phyloP scores from a whole-genome alignment of 2,113 vertebrate species.

The Myxocyprinus asiaticus region DNA sequence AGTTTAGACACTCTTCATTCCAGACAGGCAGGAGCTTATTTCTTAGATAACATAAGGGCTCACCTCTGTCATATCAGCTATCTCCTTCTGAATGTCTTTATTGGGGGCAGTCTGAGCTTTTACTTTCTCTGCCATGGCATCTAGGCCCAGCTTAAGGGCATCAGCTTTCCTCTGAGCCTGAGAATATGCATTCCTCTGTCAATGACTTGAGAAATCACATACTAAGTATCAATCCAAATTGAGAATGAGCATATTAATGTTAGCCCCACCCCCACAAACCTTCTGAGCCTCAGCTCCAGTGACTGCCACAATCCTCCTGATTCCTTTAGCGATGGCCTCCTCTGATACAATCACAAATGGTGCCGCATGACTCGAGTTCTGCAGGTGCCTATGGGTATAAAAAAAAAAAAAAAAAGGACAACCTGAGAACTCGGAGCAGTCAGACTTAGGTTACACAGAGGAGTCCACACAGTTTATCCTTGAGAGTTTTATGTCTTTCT shows the following conservation, averaged over 20 bases:
- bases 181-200: neutral
- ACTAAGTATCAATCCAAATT: neutral
- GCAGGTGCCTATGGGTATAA: constrained; percentile 81
- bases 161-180: constrained; percentile 93
- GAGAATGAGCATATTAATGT: neutral
- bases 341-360: constrained; percentile 94
- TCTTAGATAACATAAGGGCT: constrained; percentile 6
- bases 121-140: constrained; percentile 82
- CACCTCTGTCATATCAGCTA: constrained; percentile 91
- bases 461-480: too few species aligned
- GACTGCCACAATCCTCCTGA: constrained; percentile 94
- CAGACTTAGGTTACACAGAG: too few species aligned
- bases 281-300: constrained; percentile 92
- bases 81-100: constrained; percentile 95
- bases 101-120: constrained; percentile 87
- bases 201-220: neutral
- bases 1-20: neutral
- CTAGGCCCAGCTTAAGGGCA: constrained; percentile 77
- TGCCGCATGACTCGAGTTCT: constrained; percentile 85
- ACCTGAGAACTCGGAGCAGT: neutral
- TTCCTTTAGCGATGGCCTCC: constrained; percentile 97
- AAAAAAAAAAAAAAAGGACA: too few species aligned
- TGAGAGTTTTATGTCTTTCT: too few species aligned
- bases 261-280: constrained; percentile 68
- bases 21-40: neutral